A percentile compares a stretch with the other conserved stretches of the same genome.
Evolutionary conservation across 2,113 vertebrate species (phyloP).

Genomic region (Macquaria ambigua): DNA sequence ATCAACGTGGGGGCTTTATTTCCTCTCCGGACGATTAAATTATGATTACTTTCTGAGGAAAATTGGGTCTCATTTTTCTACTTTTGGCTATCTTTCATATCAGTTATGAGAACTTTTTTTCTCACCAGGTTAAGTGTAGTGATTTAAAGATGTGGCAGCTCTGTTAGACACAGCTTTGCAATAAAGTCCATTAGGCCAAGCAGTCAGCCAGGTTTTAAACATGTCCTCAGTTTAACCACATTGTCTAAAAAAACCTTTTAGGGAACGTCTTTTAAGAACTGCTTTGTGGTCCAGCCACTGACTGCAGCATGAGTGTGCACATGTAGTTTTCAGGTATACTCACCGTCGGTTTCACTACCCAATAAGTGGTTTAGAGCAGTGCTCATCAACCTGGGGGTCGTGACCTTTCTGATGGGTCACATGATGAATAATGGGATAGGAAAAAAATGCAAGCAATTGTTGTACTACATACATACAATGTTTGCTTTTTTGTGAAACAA

Average conservation of each 20-base stretch:
- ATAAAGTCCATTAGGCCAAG: background rate
- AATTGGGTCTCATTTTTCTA: slow-evolving; percentile 15
- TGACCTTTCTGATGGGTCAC: background rate
- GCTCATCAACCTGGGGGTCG: background rate
- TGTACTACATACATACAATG: background rate
- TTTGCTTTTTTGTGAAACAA: background rate
- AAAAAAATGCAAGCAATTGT: background rate
- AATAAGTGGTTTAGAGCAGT: background rate
- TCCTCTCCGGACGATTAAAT: slow-evolving; percentile 21
- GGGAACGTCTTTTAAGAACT: background rate
- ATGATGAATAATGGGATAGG: background rate
- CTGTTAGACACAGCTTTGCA: slow-evolving; percentile 15
- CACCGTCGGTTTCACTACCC: background rate
- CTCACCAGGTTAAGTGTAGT: background rate
- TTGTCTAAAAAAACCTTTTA: background rate
- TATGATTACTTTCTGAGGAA: slow-evolving; percentile 34
- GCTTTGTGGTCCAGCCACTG: background rate
- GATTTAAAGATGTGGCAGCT: slow-evolving; percentile 31
- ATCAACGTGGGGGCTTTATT: slow-evolving; percentile 24
- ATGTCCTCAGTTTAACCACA: slow-evolving; percentile 6
- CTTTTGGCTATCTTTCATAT: slow-evolving; percentile 32
- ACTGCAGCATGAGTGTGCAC: background rate
- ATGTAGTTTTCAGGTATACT: background rate
- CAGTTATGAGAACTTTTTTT: slow-evolving; percentile 28
- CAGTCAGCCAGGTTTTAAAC: slow-evolving; percentile 14